Conservation (phyloP, 2,113 vertebrate species). For the Agapornis roseicollis region DNA sequence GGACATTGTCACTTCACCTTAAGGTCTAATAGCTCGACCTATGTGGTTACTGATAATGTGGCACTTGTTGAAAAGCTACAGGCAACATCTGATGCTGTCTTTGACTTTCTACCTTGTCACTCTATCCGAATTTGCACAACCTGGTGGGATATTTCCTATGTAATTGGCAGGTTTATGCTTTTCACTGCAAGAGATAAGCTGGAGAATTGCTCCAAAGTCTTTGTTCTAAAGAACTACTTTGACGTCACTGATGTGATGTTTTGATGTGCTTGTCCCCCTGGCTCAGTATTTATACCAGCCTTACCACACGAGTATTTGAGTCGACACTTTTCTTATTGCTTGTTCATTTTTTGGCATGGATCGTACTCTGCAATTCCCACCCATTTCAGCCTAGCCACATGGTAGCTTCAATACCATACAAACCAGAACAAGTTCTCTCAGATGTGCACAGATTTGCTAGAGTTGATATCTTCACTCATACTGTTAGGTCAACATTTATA, state of each 20-base stretch:
- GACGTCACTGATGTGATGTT: neutral
- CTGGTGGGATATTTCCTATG: neutral
- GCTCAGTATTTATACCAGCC: neutral
- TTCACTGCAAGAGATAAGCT: neutral
- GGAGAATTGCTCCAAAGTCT: neutral
- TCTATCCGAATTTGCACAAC: neutral
- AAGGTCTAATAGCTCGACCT: neutral
- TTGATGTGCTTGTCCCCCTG: neutral
- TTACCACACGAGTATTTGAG: neutral
- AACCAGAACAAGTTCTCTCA: neutral
- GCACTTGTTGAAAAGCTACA: neutral
- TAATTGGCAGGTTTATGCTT: neutral
- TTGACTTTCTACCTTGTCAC: neutral
- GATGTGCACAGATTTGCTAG: neutral
- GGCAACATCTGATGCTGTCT: neutral
- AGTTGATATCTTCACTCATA: neutral
- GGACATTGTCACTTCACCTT: neutral
- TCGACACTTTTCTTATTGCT: neutral
- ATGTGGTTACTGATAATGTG: neutral
- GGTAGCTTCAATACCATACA: neutral
- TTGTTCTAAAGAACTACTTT: neutral
- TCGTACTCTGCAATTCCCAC: neutral
- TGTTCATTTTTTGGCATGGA: neutral
- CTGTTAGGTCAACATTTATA: conserved; percentile 14
- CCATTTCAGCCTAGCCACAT: neutral